A percentile compares a stretch with the other conserved stretches of the same genome.
These are phyloP conservation scores for Rugalucina vietnamica DNA, from an alignment of 2,888 invertebrate genomes.

Conservation along the genomic window DNA sequence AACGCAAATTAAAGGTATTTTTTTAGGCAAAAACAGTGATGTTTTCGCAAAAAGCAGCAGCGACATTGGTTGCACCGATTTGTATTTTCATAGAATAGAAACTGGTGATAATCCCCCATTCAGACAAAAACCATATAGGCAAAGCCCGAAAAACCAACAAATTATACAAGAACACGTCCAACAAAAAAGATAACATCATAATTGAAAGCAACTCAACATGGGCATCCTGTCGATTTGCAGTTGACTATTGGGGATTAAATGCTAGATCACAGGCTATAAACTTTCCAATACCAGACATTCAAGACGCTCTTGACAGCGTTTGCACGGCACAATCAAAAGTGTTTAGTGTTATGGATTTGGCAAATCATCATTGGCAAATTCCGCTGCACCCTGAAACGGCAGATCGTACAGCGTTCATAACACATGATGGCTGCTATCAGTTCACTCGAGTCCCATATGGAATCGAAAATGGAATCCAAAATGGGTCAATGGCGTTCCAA, in stretches of 20 bases:
- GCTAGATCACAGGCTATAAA: not conserved
- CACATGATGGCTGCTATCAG: not conserved
- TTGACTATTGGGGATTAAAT: conserved; percentile 22
- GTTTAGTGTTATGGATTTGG: conserved; percentile 20
- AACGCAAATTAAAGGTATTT: conserved; percentile 2
- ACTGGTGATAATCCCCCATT: not conserved
- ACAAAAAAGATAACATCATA: conserved; percentile 33
- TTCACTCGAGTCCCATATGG: conserved; percentile 11
- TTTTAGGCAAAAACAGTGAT: conserved; percentile 24
- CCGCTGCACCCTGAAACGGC: not conserved
- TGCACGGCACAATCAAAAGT: conserved; percentile 2
- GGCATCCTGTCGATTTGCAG: conserved; percentile 33
- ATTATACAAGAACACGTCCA: conserved; percentile 21
- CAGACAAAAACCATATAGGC: conserved; percentile 11
- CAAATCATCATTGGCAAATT: not conserved
- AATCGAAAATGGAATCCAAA: not conserved
- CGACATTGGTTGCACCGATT: conserved; percentile 31
- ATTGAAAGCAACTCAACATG: conserved; percentile 29
- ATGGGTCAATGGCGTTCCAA: conserved; percentile 18
- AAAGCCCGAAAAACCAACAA: not conserved
- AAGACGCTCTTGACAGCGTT: conserved; percentile 17
- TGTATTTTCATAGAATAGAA: conserved; percentile 2
- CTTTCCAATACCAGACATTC: not conserved
- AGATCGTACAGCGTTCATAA: not conserved
- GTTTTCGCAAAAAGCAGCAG: conserved; percentile 32